phyloP scores from a whole-genome alignment of 2,797 vertebrate genomes.

The Rhincodon typus region DNA sequence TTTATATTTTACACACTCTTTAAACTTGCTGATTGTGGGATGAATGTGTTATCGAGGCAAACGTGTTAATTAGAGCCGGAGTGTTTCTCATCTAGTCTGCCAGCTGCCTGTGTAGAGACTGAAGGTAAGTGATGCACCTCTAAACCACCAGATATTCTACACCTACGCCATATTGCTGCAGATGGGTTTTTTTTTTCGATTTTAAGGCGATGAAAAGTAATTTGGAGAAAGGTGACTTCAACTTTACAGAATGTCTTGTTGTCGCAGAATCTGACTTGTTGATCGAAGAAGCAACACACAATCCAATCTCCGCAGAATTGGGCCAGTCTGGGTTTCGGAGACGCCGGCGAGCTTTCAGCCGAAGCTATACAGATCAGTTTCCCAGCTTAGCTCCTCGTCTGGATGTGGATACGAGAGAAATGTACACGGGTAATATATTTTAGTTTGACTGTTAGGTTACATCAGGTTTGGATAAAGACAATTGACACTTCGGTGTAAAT shows the following conservation, averaged over 20 bases:
- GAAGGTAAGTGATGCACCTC: background rate
- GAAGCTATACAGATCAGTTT: slow-evolving; percentile 63
- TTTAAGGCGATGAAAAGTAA: background rate
- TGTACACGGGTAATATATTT: slow-evolving; percentile 48
- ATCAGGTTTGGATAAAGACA: background rate
- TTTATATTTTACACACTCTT: background rate
- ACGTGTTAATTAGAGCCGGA: background rate
- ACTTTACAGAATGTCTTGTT: background rate
- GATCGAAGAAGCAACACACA: slow-evolving; percentile 75
- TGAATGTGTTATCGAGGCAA: background rate
- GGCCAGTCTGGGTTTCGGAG: slow-evolving; percentile 70
- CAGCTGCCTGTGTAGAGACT: background rate
- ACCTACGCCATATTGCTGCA: background rate
- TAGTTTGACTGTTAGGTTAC: background rate
- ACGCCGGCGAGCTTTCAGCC: slow-evolving; percentile 71
- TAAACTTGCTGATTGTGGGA: background rate
- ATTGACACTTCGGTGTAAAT: background rate
- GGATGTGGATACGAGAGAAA: slow-evolving; percentile 49
- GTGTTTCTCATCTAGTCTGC: background rate
- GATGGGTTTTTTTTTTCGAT: background rate
- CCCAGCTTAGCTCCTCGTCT: slow-evolving; percentile 58
- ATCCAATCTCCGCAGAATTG: slow-evolving; percentile 65
- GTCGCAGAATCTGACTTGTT: slow-evolving; percentile 74
- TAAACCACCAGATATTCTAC: background rate
- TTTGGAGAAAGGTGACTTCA: background rate